Base-by-base conservation (phyloP, 2,888 invertebrate species). In the Tigriopus californicus region DNA sequence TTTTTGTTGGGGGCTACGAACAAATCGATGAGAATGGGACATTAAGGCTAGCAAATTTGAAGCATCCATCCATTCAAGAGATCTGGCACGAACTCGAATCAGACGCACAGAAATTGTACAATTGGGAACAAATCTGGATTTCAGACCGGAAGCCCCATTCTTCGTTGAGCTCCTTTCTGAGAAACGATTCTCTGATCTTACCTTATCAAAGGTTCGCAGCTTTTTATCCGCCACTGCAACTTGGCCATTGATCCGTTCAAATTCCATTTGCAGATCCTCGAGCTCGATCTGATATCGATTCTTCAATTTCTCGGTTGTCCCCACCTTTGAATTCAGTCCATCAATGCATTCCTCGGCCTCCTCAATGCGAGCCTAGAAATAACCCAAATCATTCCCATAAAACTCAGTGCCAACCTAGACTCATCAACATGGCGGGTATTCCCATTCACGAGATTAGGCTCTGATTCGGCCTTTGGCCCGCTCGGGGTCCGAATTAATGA, bases 181-280 rank as follows among this genome's bases (percentile, higher is more conserved):
- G 15, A 48, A 48, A 48, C n/a, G 11, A 15, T 11, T 15, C 11
- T n/a, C 20, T 10, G 18, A 18, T 44, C 18, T 44, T 54, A 56
- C 56, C 56, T 56, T 56, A 81, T 98, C 98, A 80, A 99, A 98
- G 67, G 90, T 91, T 79, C 95, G 94, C 79, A 97, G 97, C 77
- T 94, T 97, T 89, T 98, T 98, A 76, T 98, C 97, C 70, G 97
- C 88, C 65, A 91, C 88, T 71, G 86, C 86, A 73, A 95, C 92
- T 71, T 91, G 85, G 60, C 89, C 84, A 67, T 90, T 89, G 67
- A 95, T 92, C 71, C 95, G 83, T 77, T 97, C 97, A 70, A 95
- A 92, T 76, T 97, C 95, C 71, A 94, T 82, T 75, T 90, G 89
- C 70, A 95, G 80, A 74, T 97, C 97, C 74, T 98, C 97, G 69